A percentile compares a stretch with the other conserved stretches of the same genome.
phyloP scores from a whole-genome alignment of 2,797 vertebrate genomes.

The Champsocephalus gunnari region DNA sequence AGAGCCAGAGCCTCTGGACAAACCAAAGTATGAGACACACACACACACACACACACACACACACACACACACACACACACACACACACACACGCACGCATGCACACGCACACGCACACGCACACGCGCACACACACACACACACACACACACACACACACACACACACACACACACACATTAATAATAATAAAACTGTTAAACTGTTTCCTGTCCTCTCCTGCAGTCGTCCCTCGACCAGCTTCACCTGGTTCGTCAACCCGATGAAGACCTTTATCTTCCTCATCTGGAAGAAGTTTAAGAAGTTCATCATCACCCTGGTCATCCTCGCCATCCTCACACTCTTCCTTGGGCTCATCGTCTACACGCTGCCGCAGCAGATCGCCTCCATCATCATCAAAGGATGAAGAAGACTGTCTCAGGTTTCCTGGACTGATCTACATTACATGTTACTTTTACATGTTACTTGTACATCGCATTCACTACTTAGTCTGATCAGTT shows the following conservation, averaged over 20 bases:
- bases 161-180: not conserved
- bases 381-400: constrained; percentile 89
- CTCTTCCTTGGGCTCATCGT: constrained; percentile 90
- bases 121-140: constrained; percentile 6
- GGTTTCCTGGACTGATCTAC: constrained; percentile 17
- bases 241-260: constrained; percentile 95
- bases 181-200: not conserved
- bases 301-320: constrained; percentile 88
- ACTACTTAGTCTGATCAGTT: not conserved
- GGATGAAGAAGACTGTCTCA: constrained; percentile 70
- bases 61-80: not conserved
- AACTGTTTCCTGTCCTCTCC: constrained; percentile 22
- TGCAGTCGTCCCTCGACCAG: constrained; percentile 91
- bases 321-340: constrained; percentile 84
- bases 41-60: not conserved
- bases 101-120: not conserved
- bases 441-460: not conserved
- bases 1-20: constrained; percentile 93
- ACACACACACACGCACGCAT: constrained; percentile 2
- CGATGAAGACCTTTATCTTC: constrained; percentile 93
- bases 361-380: constrained; percentile 92
- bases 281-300: constrained; percentile 95
- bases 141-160: not conserved
- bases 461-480: not conserved
- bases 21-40: constrained; percentile 88